Base-by-base conservation (phyloP, 2,888 invertebrate species). In the Andrena hattorfiana region DNA sequence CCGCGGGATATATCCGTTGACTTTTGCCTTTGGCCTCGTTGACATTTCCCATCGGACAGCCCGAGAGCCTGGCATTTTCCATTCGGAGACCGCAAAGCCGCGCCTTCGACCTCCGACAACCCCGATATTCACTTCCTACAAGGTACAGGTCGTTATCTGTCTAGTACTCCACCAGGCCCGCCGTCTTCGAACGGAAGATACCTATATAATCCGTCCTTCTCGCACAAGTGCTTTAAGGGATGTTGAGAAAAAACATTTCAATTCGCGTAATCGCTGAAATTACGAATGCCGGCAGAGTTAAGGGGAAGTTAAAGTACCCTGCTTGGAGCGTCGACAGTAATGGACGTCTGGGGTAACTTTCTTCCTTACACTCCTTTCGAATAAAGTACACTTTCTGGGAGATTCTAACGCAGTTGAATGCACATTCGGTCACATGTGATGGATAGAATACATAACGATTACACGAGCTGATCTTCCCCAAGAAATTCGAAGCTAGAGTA, bases 11-110 rank as follows among this genome's bases (percentile, higher is more conserved):
- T 77, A 84, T 74, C 79, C 75, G 82, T 67, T 85, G 83, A 85
- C 85, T 87, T 87, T 83, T 83, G 75, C 82, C 85, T 81, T 85
- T 72, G 84, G 77, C 74, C 69, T 75, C 88, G 85, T 82, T 90
- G 89, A 90, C 90, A 91, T 91, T 90, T 89, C 88, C 87, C 85
- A 85, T 85, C 80, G 87, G 89, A 83, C 85, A 71, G 63, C 56
- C 63, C 42, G 42, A 63, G 71, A 68, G 70, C 68, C 49, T 84
- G 87, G 74, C 86, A 89, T 88, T 88, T 84, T 71, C 73, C 77
- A 73, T 77, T 56, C 70, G 49, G 30, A 78, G 72, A 80, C 77
- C 81, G 73, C 77, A 80, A 77, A 81, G 81, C 69, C 48, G 77
- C 74, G 48, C 62, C 66, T 60, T 62, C 66, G 67, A 66, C 26